Conservation (phyloP, 2,888 invertebrate genomes). For the Brenthis ino region DNA sequence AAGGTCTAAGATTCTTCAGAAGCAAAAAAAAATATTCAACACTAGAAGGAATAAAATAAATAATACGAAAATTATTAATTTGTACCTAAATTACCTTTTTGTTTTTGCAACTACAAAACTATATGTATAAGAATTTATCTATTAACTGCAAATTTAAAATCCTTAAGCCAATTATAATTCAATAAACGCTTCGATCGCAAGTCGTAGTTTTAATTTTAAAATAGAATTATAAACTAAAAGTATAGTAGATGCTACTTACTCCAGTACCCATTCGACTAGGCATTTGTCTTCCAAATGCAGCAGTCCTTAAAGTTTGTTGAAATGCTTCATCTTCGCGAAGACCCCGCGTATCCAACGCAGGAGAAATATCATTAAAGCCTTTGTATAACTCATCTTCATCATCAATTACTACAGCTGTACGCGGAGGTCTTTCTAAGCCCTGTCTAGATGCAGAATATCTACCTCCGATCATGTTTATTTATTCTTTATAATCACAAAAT, state of each 20-base stretch:
- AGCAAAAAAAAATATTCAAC: neutral
- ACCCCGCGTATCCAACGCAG: conserved; percentile 85
- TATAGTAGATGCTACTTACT: conserved; percentile 51
- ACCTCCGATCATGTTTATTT: conserved; percentile 59
- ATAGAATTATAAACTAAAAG: neutral
- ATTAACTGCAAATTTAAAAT: too few species aligned
- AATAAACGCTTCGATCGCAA: too few species aligned
- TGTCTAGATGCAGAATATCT: conserved; percentile 70
- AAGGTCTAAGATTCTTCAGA: neutral
- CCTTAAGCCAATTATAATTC: too few species aligned
- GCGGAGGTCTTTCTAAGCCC: conserved; percentile 67
- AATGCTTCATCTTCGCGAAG: conserved; percentile 88
- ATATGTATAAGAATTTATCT: too few species aligned
- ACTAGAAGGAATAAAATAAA: too few species aligned
- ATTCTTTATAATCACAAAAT: neutral
- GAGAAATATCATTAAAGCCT: conserved; percentile 86
- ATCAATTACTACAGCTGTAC: conserved; percentile 67
- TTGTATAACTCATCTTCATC: conserved; percentile 86
- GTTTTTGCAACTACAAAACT: too few species aligned
- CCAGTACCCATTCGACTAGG: conserved; percentile 80
- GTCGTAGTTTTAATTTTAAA: neutral
- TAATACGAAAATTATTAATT: too few species aligned
- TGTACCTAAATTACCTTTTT: too few species aligned
- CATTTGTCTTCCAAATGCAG: conserved; percentile 86
- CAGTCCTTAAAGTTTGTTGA: conserved; percentile 89